These are phyloP conservation scores for Ceyx erithaca DNA, from an alignment of 2,797 vertebrate genomes.

Conservation along the genomic window DNA sequence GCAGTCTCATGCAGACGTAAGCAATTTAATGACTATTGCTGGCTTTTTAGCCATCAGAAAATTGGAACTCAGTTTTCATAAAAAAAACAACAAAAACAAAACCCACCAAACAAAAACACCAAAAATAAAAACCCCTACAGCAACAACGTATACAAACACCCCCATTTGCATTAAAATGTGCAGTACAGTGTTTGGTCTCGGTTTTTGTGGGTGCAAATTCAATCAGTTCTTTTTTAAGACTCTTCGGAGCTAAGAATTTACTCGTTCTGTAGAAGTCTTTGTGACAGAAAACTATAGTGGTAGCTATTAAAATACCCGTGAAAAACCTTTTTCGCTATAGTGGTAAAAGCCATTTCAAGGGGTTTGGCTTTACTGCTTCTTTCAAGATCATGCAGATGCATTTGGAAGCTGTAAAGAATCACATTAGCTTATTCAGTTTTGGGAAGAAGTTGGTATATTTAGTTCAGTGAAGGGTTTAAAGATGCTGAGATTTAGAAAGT, in stretches of 20 bases:
- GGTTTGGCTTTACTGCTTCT: neutral
- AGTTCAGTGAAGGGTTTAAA: neutral
- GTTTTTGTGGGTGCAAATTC: neutral
- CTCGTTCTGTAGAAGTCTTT: fast-evolving
- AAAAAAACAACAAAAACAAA: neutral
- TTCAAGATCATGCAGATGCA: neutral
- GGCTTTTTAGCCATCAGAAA: neutral
- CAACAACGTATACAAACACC: neutral
- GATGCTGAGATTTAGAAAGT: neutral
- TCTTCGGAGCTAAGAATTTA: too few relatives aligned
- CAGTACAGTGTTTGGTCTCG: neutral
- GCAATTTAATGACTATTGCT: fast-evolving
- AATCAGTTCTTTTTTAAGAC: neutral
- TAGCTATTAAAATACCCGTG: neutral
- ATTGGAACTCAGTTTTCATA: neutral
- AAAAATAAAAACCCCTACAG: neutral
- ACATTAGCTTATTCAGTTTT: neutral
- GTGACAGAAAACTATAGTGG: neutral
- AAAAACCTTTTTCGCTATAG: neutral
- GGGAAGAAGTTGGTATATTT: neutral
- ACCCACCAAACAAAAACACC: too few relatives aligned
- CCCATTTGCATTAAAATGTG: neutral
- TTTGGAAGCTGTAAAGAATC: neutral
- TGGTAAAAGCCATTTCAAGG: neutral
- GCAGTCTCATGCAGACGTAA: fast-evolving